phyloP scores from a whole-genome alignment of 2,888 invertebrate genomes.

The Microctonus aethiopoides region DNA sequence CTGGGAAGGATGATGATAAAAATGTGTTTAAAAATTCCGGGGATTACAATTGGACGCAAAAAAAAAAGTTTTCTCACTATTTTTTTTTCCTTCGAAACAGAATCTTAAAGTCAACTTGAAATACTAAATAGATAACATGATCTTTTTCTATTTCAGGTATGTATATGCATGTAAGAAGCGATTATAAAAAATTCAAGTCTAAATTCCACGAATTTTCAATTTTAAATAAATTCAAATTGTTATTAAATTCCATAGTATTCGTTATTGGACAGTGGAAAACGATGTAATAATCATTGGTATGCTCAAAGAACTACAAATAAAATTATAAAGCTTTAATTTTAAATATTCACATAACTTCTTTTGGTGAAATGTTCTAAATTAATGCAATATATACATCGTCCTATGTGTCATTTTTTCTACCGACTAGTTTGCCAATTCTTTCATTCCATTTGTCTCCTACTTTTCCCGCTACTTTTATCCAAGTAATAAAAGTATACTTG shows the following conservation, averaged over 20 bases:
- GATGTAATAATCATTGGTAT: neutral
- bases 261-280: neutral
- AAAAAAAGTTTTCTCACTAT: neutral
- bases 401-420: neutral
- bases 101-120: neutral
- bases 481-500: neutral
- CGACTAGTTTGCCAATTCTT: neutral
- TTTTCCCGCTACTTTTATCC: neutral
- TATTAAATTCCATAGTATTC: neutral
- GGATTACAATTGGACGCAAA: neutral
- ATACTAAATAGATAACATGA: slow-evolving; percentile 9
- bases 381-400: neutral
- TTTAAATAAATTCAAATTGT: neutral
- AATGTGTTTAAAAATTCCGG: slow-evolving; percentile 9
- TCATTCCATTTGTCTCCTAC: neutral
- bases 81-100: neutral
- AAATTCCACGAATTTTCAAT: neutral
- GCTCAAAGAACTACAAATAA: neutral
- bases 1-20: neutral
- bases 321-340: neutral
- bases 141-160: neutral
- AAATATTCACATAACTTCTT: neutral
- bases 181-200: neutral
- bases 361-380: neutral
- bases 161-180: neutral